Evolutionary conservation across 2,113 vertebrate species (phyloP).

Genomic region (Callithrix jacchus): DNA sequence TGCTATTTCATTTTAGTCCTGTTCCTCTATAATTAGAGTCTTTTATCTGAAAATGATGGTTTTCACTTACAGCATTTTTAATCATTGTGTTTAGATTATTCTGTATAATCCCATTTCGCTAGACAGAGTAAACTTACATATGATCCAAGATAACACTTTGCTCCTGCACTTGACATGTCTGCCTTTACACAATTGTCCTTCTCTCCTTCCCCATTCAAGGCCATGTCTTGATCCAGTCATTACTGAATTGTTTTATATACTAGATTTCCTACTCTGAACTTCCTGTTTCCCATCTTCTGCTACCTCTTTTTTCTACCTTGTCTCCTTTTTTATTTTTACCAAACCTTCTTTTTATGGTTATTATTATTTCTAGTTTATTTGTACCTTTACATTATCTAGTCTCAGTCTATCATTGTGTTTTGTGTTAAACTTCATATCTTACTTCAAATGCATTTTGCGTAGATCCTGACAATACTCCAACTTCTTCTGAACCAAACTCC

Average conservation of each 20-base stretch:
- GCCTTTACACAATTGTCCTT: background rate
- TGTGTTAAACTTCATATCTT: background rate
- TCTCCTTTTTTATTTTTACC: background rate
- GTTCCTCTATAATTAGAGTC: background rate
- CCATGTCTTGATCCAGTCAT: background rate
- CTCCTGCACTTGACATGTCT: background rate
- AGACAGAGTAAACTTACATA: background rate
- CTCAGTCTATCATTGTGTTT: background rate
- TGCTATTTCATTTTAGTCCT: background rate
- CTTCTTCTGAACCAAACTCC: conserved; percentile 18
- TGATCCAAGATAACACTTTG: too few species aligned
- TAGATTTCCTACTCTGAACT: background rate
- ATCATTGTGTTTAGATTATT: conserved; percentile 26
- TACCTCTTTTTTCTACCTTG: background rate
- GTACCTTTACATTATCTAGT: background rate
- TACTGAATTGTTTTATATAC: background rate
- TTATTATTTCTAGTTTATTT: background rate
- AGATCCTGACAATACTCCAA: background rate
- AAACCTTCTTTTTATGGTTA: background rate
- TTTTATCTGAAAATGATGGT: background rate
- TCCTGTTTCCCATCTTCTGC: background rate
- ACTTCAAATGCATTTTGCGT: background rate
- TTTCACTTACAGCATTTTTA: background rate
- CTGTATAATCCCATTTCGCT: background rate
- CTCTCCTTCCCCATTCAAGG: background rate